Evolutionary conservation across 2,888 invertebrate species (phyloP).

Genomic region (Coenonympha glycerion): DNA sequence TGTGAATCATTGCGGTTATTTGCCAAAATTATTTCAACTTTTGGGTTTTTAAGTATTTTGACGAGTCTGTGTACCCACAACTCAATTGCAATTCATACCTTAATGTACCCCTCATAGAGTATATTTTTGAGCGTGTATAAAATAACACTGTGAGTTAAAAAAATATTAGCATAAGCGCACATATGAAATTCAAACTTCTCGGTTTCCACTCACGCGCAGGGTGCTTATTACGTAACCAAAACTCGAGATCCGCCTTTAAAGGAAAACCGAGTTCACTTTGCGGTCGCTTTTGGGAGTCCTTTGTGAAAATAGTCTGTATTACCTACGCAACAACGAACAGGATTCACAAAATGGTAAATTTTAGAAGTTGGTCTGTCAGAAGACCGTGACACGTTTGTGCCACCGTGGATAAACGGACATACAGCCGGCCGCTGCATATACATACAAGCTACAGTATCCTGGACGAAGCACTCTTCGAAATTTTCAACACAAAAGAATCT

Average conservation of each 20-base stretch:
- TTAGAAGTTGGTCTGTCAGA: conserved; percentile 31
- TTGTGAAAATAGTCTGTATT: conserved; percentile 28
- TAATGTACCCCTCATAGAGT: neutral
- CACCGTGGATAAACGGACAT: conserved; percentile 68
- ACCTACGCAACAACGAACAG: neutral
- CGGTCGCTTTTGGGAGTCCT: neutral
- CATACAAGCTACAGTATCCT: conserved; percentile 39
- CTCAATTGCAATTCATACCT: neutral
- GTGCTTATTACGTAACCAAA: conserved; percentile 56
- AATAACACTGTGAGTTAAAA: conserved; percentile 30
- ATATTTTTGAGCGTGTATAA: conserved; percentile 5
- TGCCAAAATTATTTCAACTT: neutral
- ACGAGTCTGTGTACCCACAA: too few species aligned
- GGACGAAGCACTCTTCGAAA: conserved; percentile 30
- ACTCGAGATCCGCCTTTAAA: conserved; percentile 48
- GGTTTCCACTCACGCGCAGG: conserved; percentile 62
- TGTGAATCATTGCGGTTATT: conserved; percentile 5
- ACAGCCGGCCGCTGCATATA: conserved; percentile 50
- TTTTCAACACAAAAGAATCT: conserved; percentile 22
- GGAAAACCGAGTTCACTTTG: conserved; percentile 28
- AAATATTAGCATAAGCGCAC: conserved; percentile 56
- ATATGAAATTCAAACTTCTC: conserved; percentile 41
- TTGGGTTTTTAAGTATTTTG: neutral
- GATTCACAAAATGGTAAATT: neutral
- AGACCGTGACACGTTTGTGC: conserved; percentile 61